phyloP scores from a whole-genome alignment of 2,113 vertebrate species.

The Mesoclemmys tuberculata region DNA sequence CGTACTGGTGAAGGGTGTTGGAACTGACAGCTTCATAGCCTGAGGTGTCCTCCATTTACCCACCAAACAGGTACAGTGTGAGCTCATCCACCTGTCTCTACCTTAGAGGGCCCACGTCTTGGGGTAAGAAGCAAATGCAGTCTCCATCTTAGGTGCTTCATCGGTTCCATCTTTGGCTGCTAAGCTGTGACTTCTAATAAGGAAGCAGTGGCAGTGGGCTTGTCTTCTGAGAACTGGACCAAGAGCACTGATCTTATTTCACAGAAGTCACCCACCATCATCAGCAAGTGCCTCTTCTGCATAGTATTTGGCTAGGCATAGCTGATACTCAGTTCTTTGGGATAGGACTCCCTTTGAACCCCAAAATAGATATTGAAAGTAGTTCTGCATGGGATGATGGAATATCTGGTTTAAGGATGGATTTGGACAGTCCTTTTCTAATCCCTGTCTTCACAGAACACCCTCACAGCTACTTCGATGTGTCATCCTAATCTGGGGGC shows the following conservation, averaged over 20 bases:
- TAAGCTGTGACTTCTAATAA: background rate
- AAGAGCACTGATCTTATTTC: background rate
- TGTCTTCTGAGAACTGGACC: background rate
- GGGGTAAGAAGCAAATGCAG: accelerated
- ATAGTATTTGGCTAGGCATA: background rate
- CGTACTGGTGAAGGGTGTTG: background rate
- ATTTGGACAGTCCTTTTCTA: background rate
- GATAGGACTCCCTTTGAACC: background rate
- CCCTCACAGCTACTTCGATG: background rate
- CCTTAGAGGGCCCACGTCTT: background rate
- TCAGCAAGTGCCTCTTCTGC: background rate
- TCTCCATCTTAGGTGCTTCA: background rate
- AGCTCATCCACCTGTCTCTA: background rate
- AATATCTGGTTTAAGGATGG: background rate
- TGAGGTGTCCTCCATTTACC: background rate
- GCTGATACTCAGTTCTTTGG: background rate
- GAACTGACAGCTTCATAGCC: background rate
- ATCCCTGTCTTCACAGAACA: background rate
- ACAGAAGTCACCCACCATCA: background rate
- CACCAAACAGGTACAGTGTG: background rate
- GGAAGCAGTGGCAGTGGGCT: background rate
- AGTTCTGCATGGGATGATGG: background rate
- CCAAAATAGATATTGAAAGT: background rate
- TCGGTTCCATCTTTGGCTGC: background rate
- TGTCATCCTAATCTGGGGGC: background rate